These are phyloP conservation scores for Clarias pachynema DNA, from an alignment of 2,797 vertebrate genomes.

Conservation along the genomic window DNA sequence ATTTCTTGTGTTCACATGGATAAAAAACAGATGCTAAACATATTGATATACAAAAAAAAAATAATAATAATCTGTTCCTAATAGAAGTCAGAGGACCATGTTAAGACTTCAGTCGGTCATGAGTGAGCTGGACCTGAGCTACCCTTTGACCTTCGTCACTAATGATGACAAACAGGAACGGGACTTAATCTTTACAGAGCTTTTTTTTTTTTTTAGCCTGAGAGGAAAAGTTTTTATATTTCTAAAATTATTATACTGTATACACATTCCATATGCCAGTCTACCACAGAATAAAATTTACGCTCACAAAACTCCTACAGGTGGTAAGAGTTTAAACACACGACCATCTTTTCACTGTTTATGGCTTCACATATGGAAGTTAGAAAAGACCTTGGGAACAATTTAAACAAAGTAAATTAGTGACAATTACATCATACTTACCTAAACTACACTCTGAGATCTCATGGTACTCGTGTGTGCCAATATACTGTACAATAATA, in stretches of 20 bases:
- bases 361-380: slow-evolving; percentile 29
- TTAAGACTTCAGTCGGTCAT: background rate
- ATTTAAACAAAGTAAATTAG: slow-evolving; percentile 7
- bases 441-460: background rate
- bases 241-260: background rate
- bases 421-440: background rate
- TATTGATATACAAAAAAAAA: background rate
- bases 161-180: slow-evolving; percentile 35
- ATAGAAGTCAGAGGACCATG: slow-evolving; percentile 26
- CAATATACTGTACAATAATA: background rate
- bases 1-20: slow-evolving; percentile 4
- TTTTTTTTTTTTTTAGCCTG: background rate
- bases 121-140: slow-evolving; percentile 23
- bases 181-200: background rate
- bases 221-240: background rate
- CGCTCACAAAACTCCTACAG: background rate
- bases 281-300: background rate
- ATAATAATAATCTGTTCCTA: slow-evolving; percentile 27
- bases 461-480: background rate
- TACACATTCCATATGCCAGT: background rate
- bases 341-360: slow-evolving; percentile 14
- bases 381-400: slow-evolving; percentile 7
- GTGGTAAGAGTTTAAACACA: background rate
- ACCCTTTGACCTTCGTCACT: slow-evolving; percentile 25
- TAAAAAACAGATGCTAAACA: slow-evolving; percentile 43